A percentile compares a stretch with the other conserved stretches of the same genome.
Evolutionary conservation across 2,888 invertebrate genomes (phyloP).

Genomic region (Argyra leucocephala): DNA sequence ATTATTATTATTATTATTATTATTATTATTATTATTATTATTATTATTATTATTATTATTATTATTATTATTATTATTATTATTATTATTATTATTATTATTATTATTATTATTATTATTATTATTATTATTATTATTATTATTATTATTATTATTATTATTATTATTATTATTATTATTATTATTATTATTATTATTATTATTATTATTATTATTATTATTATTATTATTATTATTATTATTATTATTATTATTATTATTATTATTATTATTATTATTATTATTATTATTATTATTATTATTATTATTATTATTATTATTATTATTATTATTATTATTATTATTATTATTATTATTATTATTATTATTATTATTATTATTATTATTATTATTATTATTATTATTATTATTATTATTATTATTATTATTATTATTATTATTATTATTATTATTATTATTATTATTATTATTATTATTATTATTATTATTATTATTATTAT

Average conservation of each 20-base stretch:
- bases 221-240: constrained; percentile 11
- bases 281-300: constrained; percentile 34
- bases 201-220: neutral
- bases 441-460: constrained; percentile 34
- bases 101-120: constrained; percentile 25
- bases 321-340: constrained; percentile 18
- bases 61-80: constrained; percentile 11
- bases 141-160: constrained; percentile 29
- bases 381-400: constrained; percentile 11
- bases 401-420: constrained; percentile 18
- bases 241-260: constrained; percentile 14
- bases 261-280: constrained; percentile 24
- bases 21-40: constrained; percentile 14
- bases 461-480: constrained; percentile 29
- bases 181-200: constrained; percentile 14
- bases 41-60: neutral
- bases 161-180: constrained; percentile 18
- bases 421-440: constrained; percentile 23
- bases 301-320: constrained; percentile 29
- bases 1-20: constrained; percentile 18
- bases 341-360: constrained; percentile 13
- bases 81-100: constrained; percentile 13
- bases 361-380: constrained; percentile 5
- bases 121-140: constrained; percentile 33
- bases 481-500: constrained; percentile 18